Conservation (phyloP, 2,888 invertebrate species). For the Liodrosophila aerea region DNA sequence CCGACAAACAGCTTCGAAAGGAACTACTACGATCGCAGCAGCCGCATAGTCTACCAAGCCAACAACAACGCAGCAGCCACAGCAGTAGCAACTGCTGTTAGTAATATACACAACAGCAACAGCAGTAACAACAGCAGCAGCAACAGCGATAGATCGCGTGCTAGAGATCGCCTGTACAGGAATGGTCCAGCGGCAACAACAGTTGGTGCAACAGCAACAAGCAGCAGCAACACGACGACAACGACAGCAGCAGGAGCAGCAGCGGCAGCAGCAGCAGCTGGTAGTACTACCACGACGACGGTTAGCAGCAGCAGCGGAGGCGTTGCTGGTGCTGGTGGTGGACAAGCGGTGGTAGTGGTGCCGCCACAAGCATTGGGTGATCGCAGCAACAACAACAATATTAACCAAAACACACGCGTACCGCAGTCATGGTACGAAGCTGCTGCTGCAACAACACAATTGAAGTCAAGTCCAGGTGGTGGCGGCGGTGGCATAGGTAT, state of each 20-base stretch:
- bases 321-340: constrained; percentile 35
- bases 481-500: constrained; percentile 49
- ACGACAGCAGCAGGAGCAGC: constrained; percentile 49
- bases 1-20: constrained; percentile 82
- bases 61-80: constrained; percentile 45
- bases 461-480: constrained; percentile 80
- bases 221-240: constrained; percentile 43
- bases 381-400: constrained; percentile 73
- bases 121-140: constrained; percentile 27
- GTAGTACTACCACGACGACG: constrained; percentile 37
- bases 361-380: constrained; percentile 49
- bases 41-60: constrained; percentile 80
- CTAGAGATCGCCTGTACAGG: constrained; percentile 57
- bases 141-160: constrained; percentile 57
- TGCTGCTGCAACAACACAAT: constrained; percentile 79
- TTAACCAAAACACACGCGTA: constrained; percentile 79
- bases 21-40: constrained; percentile 83
- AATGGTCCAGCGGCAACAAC: constrained; percentile 60
- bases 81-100: constrained; percentile 37
- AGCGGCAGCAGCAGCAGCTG: constrained; percentile 47
- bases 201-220: constrained; percentile 44
- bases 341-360: constrained; percentile 25
- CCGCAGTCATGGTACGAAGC: constrained; percentile 83
- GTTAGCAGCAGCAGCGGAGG: constrained; percentile 46
- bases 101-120: constrained; percentile 24